Base-by-base conservation (phyloP, 1,140 invertebrate species). In the Cydia fagiglandana region DNA sequence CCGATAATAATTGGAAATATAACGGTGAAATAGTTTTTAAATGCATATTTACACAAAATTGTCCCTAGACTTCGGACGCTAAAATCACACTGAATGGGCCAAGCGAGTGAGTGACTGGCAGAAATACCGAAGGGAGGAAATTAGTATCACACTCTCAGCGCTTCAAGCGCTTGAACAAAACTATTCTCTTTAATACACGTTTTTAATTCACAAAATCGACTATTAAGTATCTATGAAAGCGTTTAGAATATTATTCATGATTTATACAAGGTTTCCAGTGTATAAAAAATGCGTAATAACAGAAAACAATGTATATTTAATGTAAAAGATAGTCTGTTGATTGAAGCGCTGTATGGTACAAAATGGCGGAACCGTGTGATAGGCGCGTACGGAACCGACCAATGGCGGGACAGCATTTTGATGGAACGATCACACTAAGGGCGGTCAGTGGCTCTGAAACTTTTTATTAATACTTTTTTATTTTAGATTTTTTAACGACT, bases 61-160 rank as follows among this genome's bases (percentile, higher is more conserved):
- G 34, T 17, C 66, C 34, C 2, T 2, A 17, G 34, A 38, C 66
- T 17, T 41, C 30, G 66, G 56, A 47, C 34, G 66, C 77, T 78
- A 76, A 81, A 81, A 78, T 76, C 56, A 73, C 68, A 81, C 80
- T 78, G 75, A 87, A 84, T 85, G 84, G 80, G 2, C 9, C 56
- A 12, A 87, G 75, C 85, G 83, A 90, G 88, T 88, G 83, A 90
- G 88, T 88, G 85, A 87, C 80, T 86, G 84, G 87, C 87, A 87
- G 82, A 87, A 90, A 89, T 90, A 88, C 87, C 80, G 81, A 86
- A 88, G 88, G 87, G 88, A 85, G 85, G 86, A 82, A 82, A 83
- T 75, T 73, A 68, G 4, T 34, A 20, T 12, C 75, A 70, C 47
- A 53, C 17, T 64, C 56, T 24, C 20, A 73, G 75, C 38, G 56